Percentiles rank a stretch among this genome's conserved stretches.
Evolutionary conservation across 1,140 invertebrate species (phyloP).

Genomic region (Brachionus plicatilis): DNA sequence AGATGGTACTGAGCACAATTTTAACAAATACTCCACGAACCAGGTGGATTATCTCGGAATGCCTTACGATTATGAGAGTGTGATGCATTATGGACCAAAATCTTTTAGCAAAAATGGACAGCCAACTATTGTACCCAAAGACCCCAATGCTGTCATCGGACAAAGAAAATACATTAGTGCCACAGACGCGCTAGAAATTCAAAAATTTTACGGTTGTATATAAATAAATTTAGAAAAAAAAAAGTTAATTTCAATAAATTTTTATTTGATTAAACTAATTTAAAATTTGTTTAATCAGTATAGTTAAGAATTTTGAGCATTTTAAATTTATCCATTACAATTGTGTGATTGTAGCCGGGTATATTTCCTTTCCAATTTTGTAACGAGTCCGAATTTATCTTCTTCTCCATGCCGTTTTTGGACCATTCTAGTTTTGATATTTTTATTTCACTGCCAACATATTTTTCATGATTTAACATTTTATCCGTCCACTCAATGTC

Average conservation of each 20-base stretch:
- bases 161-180: constrained; percentile 18
- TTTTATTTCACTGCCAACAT: neutral
- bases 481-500: neutral
- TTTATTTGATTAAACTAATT: neutral
- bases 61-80: constrained; percentile 70
- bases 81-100: constrained; percentile 75
- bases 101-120: constrained; percentile 70
- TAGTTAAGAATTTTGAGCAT: neutral
- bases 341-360: neutral
- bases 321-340: neutral
- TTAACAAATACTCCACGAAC: constrained; percentile 27
- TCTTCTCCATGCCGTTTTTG: neutral
- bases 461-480: neutral
- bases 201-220: constrained; percentile 18
- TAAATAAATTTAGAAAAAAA: neutral
- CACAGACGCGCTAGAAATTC: neutral
- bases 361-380: neutral
- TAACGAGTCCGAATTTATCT: neutral
- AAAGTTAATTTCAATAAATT: neutral
- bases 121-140: constrained; percentile 50
- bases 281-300: neutral
- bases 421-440: neutral
- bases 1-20: neutral
- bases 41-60: constrained; percentile 41
- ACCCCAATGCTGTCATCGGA: neutral